Conservation (phyloP, 2,113 vertebrate genomes). For the Microcebus griseorufus region DNA sequence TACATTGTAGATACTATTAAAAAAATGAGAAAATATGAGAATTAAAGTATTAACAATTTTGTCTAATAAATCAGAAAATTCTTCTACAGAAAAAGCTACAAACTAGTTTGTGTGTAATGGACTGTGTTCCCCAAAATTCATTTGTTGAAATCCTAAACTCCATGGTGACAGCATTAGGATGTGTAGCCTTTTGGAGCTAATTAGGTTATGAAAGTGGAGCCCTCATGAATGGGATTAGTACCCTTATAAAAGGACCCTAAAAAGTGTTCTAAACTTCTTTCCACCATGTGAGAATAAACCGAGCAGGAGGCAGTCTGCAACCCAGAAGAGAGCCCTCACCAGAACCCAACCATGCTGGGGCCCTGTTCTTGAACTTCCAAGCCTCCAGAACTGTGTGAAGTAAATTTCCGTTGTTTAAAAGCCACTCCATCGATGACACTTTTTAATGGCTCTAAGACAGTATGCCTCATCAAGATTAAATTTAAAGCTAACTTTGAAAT, state of each 20-base stretch:
- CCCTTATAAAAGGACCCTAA: background rate
- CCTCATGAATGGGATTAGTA: background rate
- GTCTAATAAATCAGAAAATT: background rate
- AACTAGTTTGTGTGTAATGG: background rate
- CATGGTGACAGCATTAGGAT: background rate
- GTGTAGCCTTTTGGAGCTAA: background rate
- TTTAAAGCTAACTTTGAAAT: slow-evolving; percentile 43
- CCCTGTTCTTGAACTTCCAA: background rate
- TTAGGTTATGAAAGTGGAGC: background rate
- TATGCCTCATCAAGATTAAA: background rate
- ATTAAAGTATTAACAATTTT: background rate
- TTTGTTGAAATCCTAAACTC: background rate
- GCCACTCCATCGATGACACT: background rate
- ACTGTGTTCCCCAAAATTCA: background rate
- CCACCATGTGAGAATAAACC: background rate
- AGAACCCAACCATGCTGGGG: background rate
- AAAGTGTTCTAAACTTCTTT: background rate
- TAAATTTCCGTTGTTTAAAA: background rate
- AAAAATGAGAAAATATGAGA: background rate
- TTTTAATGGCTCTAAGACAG: background rate
- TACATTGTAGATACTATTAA: background rate
- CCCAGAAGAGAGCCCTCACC: background rate
- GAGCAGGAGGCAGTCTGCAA: background rate
- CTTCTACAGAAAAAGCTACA: background rate
- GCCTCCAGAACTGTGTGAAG: background rate